Evolutionary conservation across 2,113 vertebrate genomes (phyloP), one percentile per base, ranked within the genome.

Genomic region (Microcebus lehilahytsara): DNA sequence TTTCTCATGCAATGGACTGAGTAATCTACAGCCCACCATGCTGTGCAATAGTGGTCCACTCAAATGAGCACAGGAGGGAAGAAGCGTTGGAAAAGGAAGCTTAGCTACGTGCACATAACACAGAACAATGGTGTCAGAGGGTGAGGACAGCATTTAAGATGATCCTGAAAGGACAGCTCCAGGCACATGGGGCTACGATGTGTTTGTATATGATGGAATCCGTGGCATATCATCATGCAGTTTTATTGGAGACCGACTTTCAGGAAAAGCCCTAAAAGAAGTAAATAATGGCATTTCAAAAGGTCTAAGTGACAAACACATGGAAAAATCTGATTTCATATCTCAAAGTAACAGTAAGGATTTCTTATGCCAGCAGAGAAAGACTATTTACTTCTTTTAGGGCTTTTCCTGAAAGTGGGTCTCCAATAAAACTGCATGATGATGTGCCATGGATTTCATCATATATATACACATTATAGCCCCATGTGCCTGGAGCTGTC

Each of bases 111-210:
- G 12, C 37, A 30, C 3, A 22, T 56, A 60, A 67, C 53, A 51
- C 40, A 56, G 37, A 87, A 67, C n/a, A 56, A 5, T 51, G 34
- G 34, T 66, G 30, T 78, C 53, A n/a, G 42, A 67, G 58, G 58
- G 78, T 67, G 58, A 34, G 20, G 51, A 30, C 69, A 51, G 22
- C 53, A 46, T 49, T 34, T 80, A 9, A 71, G 4, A 69, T 2
- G 4, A 64, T 66, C 49, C 93, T 81, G 80, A 91, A 94, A 79
- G 66, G 75, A 96, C 67, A 95, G 94, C 62, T 97, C 51, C 2
- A 20, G 56, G 56, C 40, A 80, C 46, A 8, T 25, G 64, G 85
- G 77, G 25, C 60, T 78, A 25, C 40, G 34, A 56, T 78, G 72
- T 71, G 40, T 79, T 40, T 46, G 16, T 88, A 51, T 64, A 30